Evolutionary conservation across 2,113 vertebrate genomes (phyloP), one percentile per base, ranked within the genome.

Genomic region (Vidua macroura): DNA sequence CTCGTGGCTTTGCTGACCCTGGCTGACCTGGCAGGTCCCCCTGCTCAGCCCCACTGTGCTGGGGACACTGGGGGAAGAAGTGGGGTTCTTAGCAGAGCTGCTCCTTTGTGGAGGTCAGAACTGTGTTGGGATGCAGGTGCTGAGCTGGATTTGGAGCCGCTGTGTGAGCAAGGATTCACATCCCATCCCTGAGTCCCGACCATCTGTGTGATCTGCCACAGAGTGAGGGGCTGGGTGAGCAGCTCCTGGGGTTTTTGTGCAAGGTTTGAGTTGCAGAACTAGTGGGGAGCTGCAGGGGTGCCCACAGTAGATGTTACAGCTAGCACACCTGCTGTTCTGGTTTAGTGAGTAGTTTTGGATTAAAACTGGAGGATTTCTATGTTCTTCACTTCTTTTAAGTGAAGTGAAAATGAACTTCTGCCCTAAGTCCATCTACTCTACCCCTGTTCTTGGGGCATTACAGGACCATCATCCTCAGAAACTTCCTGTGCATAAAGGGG

Each of bases 31-130:
- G 1, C 17, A 0, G 18, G 28, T 41, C 16, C 31, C 64, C 24
- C 21, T 5, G 9, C 56, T 31, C 48, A 1, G 25, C 7, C 2
- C 17, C 1, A 2, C 11, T 15, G 28, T 3, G 1, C 37, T 10
- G 51, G 22, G 37, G 9, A 51, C 49, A 18, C 1, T 25, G 56
- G 2, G 2, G 13, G 6, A 1, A 30, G 13, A 9, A 39, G 35
- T 22, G 55, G 13, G 13, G 33, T 1, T 15, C 55, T 10, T 23
- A 6, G 33, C 21, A n/a, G 56, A 35, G 2, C 60, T 75, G 60
- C 43, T 49, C 60, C 33, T 48, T 2, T 3, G 0, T 11, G 46
- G 72, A 37, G 83, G 5, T 58, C 35, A 43, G 83, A 35, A 3
- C 35, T 43, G 56, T 6, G 30, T 1, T 24, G 83, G 60, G n/a